A percentile compares a stretch with the other conserved stretches of the same genome.
Conservation (phyloP, 1,140 invertebrate species). For the Paracyclopina nana region DNA sequence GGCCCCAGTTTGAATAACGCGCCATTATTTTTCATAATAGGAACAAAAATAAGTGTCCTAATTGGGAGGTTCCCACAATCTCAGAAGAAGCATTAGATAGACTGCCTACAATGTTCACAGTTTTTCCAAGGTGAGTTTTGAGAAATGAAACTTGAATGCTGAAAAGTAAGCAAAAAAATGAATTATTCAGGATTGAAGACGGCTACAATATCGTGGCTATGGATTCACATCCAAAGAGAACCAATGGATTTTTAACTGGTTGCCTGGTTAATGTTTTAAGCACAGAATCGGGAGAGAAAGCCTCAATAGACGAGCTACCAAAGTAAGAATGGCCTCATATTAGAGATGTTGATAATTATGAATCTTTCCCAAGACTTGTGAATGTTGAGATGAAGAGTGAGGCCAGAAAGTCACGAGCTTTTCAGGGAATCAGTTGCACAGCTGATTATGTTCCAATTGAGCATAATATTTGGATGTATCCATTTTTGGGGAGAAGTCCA, state of each 20-base stretch:
- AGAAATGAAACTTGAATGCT: neutral
- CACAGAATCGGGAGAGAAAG: too few relatives aligned
- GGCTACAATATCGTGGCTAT: neutral
- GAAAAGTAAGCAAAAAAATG: neutral
- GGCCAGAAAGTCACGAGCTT: neutral
- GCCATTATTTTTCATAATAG: neutral
- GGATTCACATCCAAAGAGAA: neutral
- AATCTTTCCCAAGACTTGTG: neutral
- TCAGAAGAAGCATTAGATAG: neutral
- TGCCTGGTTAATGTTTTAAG: neutral
- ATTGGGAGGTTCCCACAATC: slow-evolving; percentile 1
- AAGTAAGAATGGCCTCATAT: neutral
- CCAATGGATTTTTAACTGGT: neutral
- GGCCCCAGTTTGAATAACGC: neutral
- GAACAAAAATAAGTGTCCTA: neutral
- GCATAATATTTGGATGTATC: neutral
- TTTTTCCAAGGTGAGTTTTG: neutral
- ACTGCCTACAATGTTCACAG: slow-evolving; percentile 1
- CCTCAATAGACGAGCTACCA: neutral
- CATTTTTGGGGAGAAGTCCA: too few relatives aligned
- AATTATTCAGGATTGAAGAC: neutral
- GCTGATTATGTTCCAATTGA: neutral
- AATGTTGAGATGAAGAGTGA: neutral
- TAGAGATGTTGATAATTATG: neutral
- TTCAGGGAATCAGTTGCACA: neutral